Evolutionary conservation across 2,797 vertebrate species (phyloP), one percentile per base, ranked within the genome.

Genomic region (Oryzias dopingdopingensis): DNA sequence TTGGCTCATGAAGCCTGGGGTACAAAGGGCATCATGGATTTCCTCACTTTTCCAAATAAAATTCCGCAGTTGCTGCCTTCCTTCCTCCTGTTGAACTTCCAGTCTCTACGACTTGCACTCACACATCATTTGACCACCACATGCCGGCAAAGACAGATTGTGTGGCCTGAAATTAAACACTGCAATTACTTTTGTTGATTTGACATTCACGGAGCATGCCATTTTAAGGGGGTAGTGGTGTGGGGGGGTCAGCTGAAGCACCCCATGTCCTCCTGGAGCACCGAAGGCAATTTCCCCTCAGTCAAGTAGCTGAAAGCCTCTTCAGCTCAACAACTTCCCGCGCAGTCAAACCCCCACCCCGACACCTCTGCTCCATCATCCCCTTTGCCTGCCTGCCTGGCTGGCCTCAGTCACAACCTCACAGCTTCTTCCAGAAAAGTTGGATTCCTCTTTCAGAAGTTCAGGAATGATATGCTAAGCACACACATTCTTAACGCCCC

Each of bases 251-350:
- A 80, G 82, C 81, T 81, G 81, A 83, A 74, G 74, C 82, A 73
- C 85, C 70, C 57, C 29, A 62, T 76, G 73, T 52, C 59, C 82
- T 82, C 55, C 6, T 75, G 52, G 50, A 77, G 74, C 81, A 67
- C 72, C 74, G 70, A 61, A 73, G 72, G 78, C 69, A 76, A 80
- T 85, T 83, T 83, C 73, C 79, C 69, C 53, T 68, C 66, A 81
- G 80, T 86, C 82, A 86, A 89, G 88, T 79, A 82, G 66, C 72
- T 77, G 64, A 80, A 79, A 81, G 59, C 68, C 86, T 79, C 84
- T 85, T 64, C 73, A 87, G 49, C 80, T 81, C 54, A 86, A 86
- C 81, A 76, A 86, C 86, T 88, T 89, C 88, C 85, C 86, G 85
- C 76, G 24, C 72, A 77, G 64, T 45, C 52, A 54, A 50, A 53